Conservation (phyloP, 2,888 invertebrate genomes). For the Gordius sp. region DNA sequence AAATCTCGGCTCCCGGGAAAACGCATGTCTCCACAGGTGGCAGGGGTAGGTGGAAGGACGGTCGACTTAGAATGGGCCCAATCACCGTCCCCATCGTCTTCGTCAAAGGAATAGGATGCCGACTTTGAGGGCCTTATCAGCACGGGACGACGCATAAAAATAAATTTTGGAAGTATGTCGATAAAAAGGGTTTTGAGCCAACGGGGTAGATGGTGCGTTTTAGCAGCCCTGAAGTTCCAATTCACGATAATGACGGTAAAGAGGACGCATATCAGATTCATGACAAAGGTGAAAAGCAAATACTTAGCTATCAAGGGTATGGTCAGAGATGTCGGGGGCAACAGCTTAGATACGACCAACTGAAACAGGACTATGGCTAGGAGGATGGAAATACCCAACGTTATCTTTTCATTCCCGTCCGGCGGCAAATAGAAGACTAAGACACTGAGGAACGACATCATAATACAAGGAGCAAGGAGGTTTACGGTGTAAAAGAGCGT, state of each 20-base stretch:
- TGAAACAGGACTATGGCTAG: constrained; percentile 97
- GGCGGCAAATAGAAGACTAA: constrained; percentile 93
- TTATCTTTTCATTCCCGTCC: constrained; percentile 79
- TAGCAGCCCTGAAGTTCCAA: constrained; percentile 84
- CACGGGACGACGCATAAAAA: constrained; percentile 65
- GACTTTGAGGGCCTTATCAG: constrained; percentile 6
- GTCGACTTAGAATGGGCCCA: too few species aligned
- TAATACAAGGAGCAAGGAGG: constrained; percentile 84
- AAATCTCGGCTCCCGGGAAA: too few species aligned
- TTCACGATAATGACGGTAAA: constrained; percentile 97
- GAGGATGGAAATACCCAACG: constrained; percentile 73
- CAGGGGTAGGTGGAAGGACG: too few species aligned
- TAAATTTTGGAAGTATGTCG: not conserved
- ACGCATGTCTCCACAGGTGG: too few species aligned
- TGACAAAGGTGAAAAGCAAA: constrained; percentile 89
- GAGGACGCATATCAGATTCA: constrained; percentile 97
- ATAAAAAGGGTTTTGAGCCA: constrained; percentile 42
- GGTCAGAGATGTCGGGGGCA: constrained; percentile 88
- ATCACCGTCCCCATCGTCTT: too few species aligned
- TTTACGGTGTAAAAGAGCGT: constrained; percentile 97
- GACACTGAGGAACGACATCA: constrained; percentile 92
- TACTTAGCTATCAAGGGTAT: constrained; percentile 95
- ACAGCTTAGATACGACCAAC: constrained; percentile 84
- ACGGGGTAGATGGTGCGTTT: constrained; percentile 82
- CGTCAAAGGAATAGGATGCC: not conserved